Conservation (phyloP, 1,140 invertebrate species). For the Apolygus lucorum region DNA sequence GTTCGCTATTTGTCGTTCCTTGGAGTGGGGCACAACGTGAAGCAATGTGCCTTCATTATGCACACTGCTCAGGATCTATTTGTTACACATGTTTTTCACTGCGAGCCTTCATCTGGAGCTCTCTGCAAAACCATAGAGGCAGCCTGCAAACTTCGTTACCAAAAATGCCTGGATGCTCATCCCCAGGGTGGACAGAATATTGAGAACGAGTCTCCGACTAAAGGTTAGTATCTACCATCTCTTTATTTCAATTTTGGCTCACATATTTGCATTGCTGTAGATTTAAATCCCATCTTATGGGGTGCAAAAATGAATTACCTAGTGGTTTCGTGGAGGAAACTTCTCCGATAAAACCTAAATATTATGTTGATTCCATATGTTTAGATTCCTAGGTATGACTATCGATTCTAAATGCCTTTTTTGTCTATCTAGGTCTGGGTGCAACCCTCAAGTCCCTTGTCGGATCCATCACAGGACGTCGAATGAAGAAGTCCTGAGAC, state of each 20-base stretch:
- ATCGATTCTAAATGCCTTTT: no score
- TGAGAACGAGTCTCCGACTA: constrained; percentile 40
- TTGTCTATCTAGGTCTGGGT: constrained; percentile 52
- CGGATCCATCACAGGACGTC: constrained; percentile 62
- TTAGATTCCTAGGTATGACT: no score
- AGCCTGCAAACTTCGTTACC: constrained; percentile 89
- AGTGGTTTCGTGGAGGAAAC: no score
- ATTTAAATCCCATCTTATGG: no score
- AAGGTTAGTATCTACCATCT: no score
- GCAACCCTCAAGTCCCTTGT: constrained; percentile 66
- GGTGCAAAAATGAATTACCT: no score
- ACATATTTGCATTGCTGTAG: no score
- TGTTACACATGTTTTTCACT: constrained; percentile 89
- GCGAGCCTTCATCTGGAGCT: constrained; percentile 85
- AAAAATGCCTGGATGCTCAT: constrained; percentile 91
- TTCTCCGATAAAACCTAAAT: no score
- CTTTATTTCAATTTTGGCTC: no score
- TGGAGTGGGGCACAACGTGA: constrained; percentile 86
- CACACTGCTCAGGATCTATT: constrained; percentile 86
- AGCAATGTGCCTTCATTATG: constrained; percentile 92
- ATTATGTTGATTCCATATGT: no score
- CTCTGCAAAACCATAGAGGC: constrained; percentile 96
- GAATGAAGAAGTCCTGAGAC: constrained; percentile 64
- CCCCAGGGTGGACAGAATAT: constrained; percentile 60
- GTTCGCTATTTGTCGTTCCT: constrained; percentile 93